Conservation (phyloP, 30 jellyfish, hydroid and myxozoan genomes). For the Hydra vulgaris region DNA sequence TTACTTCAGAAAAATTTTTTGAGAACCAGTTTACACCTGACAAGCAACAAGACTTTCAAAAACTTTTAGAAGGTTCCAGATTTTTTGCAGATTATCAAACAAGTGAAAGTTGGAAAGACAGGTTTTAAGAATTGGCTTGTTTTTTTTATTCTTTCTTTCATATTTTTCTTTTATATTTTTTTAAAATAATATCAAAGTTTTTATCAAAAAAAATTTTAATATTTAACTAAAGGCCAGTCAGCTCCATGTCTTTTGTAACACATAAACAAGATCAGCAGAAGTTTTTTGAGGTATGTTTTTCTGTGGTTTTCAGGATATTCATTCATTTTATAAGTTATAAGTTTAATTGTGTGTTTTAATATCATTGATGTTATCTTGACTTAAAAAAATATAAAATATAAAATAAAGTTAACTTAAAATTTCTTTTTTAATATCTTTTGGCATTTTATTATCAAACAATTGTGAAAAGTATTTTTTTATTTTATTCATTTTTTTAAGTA, state of each 20-base stretch:
- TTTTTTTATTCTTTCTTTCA: background rate
- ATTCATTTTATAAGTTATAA: background rate
- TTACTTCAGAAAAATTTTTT: background rate
- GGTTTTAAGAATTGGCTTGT: too few species aligned
- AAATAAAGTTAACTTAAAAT: too few species aligned
- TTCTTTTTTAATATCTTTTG: too few species aligned
- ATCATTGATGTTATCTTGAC: too few species aligned
- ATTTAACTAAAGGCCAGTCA: background rate
- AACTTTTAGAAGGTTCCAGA: conserved; percentile 23
- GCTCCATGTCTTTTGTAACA: background rate
- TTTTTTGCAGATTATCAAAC: conserved; percentile 9
- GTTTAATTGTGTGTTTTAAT: background rate
- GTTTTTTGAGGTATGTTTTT: background rate
- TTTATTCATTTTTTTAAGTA: too few species aligned
- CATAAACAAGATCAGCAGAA: background rate
- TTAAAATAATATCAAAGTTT: background rate
- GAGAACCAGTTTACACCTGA: conserved; percentile 14
- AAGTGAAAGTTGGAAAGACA: conserved; percentile 22
- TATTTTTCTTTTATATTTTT: too few species aligned
- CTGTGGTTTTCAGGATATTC: background rate
- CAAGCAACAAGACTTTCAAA: conserved; percentile 28
- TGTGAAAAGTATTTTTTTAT: too few species aligned
- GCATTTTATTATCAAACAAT: too few species aligned
- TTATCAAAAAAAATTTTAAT: background rate
- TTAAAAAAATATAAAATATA: too few species aligned